These are phyloP conservation scores for Drosophila subpulchrella DNA, from an alignment of 1,140 invertebrate species.

Conservation along the genomic window DNA sequence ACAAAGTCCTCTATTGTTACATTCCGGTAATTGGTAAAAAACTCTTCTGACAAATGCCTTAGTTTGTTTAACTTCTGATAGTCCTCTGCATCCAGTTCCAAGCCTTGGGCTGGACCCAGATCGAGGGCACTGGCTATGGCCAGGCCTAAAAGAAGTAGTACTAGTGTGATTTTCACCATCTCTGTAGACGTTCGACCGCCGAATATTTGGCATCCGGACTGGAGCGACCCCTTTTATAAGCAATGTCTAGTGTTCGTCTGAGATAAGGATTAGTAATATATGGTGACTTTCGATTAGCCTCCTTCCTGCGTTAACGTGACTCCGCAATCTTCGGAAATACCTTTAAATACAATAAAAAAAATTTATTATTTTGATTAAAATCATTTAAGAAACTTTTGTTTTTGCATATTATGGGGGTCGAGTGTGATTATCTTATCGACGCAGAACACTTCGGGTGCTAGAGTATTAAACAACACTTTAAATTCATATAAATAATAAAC, in stretches of 20 bases:
- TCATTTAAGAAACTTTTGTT: conserved; percentile 11
- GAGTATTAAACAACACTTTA: not conserved
- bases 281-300: conserved; percentile 26
- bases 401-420: conserved; percentile 20
- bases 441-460: not conserved
- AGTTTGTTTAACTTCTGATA: conserved; percentile 36
- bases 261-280: conserved; percentile 47
- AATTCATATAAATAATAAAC: not conserved
- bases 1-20: conserved; percentile 36
- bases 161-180: conserved; percentile 20
- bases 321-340: conserved; percentile 4
- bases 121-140: conserved; percentile 4
- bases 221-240: conserved; percentile 39
- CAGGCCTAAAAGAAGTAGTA: conserved; percentile 24
- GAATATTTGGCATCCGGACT: conserved; percentile 18
- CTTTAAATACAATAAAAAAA: conserved; percentile 3
- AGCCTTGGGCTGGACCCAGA: not conserved
- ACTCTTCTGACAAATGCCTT: conserved; percentile 33
- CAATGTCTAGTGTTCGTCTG: conserved; percentile 16
- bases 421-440: conserved; percentile 27
- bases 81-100: conserved; percentile 25
- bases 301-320: conserved; percentile 2
- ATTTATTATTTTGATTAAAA: conserved; percentile 21
- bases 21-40: conserved; percentile 34
- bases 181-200: conserved; percentile 1